Base-by-base conservation (phyloP, 1,140 invertebrate genomes). In the Drosophila sp. region DNA sequence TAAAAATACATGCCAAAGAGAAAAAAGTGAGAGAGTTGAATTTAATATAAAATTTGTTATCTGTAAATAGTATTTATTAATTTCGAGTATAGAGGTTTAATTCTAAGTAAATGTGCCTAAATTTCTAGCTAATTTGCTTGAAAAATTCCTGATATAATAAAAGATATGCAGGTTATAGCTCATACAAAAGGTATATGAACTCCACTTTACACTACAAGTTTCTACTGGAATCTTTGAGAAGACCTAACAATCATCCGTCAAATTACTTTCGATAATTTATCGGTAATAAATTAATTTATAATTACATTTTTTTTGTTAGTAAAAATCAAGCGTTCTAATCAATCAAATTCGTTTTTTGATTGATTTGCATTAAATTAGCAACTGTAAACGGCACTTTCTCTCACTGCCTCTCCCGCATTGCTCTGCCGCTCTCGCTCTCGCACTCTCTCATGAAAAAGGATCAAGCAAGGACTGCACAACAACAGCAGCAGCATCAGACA, bases 401-500 rank as follows among this genome's bases (percentile, higher is more conserved):
- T 9, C 21, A 25, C 18, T 45, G 7, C 11, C 14, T 21, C 62
- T 18, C 2, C n/a, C 25, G 5, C 53, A n/a, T n/a, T n/a, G n/a
- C n/a, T n/a, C n/a, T n/a, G n/a, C n/a, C n/a, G 40, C 45, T 29
- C 8, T 21, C 45, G n/a, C 13, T 36, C 8, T 25, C 13, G 18
- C 54, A 43, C 38, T 25, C 14, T 27, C 46, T 21, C 14, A 38
- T 0, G 13, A 7, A 29, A 46, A 46, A 64, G 53, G 69, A 72
- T 72, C 61, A 58, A 72, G 13, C 34, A 32, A 54, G 50, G 61
- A 72, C 9, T 48, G 25, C 18, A 38, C 34, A 51, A 11, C 41
- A 36, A 40, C 29, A 53, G 45, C 14, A 25, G 7, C 53, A 32
- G 36, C 4, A 21, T 4, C 41, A 51, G 6, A 48, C 25, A n/a